These are phyloP conservation scores for Dasyurus viverrinus DNA, from an alignment of 2,113 vertebrate species.

Conservation along the genomic window DNA sequence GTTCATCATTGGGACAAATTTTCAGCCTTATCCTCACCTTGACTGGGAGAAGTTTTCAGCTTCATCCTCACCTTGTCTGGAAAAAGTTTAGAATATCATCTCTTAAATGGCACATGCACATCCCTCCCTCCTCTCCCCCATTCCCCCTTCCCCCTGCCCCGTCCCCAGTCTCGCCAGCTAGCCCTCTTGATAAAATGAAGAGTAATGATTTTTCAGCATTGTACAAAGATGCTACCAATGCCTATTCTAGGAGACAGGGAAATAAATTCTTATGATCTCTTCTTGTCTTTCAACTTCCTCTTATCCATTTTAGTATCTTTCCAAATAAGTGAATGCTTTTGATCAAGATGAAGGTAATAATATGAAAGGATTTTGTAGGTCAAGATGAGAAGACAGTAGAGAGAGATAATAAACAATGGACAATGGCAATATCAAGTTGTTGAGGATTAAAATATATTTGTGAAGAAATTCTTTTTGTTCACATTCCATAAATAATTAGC, in stretches of 20 bases:
- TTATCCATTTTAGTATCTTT: not conserved
- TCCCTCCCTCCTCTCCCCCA: no score
- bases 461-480: no score
- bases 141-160: no score
- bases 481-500: no score
- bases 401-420: no score
- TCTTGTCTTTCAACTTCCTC: not conserved
- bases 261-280: not conserved
- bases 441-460: no score
- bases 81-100: not conserved
- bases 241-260: not conserved
- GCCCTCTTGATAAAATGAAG: not conserved
- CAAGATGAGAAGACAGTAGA: no score
- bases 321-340: not conserved
- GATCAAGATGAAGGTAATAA: no score
- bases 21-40: not conserved
- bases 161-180: not conserved
- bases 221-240: not conserved
- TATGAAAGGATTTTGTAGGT: no score
- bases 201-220: not conserved
- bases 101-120: not conserved
- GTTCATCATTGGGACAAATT: not conserved
- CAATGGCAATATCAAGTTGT: no score
- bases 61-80: not conserved
- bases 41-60: not conserved